These are phyloP conservation scores for Raphicerus campestris DNA, from an alignment of 2,113 vertebrate genomes.

Conservation along the genomic window DNA sequence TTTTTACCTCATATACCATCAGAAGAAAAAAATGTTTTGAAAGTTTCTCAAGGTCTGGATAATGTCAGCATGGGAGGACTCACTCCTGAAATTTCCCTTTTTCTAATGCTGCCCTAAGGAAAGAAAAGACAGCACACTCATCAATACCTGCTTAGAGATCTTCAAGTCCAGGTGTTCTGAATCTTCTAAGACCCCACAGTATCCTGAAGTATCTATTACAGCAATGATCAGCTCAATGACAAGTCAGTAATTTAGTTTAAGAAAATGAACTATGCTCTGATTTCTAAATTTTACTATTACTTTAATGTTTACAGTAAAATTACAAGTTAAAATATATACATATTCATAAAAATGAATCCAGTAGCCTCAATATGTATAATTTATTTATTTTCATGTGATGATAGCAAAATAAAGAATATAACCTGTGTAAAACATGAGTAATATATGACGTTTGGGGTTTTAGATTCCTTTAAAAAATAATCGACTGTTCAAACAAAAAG, in stretches of 20 bases:
- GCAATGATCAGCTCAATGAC: background rate
- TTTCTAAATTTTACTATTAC: background rate
- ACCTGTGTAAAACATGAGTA: background rate
- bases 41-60: background rate
- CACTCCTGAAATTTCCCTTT: background rate
- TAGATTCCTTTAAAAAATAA: background rate
- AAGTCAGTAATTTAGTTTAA: background rate
- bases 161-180: background rate
- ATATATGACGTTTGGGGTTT: background rate
- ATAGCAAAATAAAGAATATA: background rate
- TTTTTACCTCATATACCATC: background rate
- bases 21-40: background rate
- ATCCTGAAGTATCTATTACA: background rate
- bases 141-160: background rate
- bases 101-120: background rate
- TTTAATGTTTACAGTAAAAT: constrained; percentile 8
- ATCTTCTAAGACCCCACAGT: background rate
- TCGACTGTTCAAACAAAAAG: background rate
- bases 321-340: background rate
- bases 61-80: background rate
- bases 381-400: background rate
- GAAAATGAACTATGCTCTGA: background rate
- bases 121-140: background rate
- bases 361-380: background rate
- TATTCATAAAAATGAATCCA: background rate